These are phyloP conservation scores for Engraulis encrasicolus DNA, from an alignment of 2,113 vertebrate species.

Conservation along the genomic window DNA sequence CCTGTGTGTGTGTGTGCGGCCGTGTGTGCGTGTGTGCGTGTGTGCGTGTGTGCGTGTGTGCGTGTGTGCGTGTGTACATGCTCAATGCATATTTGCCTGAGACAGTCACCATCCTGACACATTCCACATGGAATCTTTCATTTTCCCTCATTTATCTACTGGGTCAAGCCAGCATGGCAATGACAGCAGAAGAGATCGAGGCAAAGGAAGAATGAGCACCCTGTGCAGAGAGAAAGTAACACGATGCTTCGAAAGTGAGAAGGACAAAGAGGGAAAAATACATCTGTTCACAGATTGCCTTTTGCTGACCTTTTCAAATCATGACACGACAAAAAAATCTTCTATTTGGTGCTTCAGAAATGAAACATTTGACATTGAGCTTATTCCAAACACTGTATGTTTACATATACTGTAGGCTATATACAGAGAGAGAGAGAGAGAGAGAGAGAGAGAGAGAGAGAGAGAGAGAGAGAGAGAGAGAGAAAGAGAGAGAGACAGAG, in stretches of 20 bases:
- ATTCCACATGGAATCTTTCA: constrained; percentile 39
- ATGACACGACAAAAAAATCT: too few relatives aligned
- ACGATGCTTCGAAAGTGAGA: neutral
- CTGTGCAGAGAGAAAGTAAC: neutral
- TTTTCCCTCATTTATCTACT: constrained; percentile 29
- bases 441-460: neutral
- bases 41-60: too few relatives aligned
- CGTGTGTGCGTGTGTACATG: neutral
- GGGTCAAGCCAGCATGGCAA: neutral
- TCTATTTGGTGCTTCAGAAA: too few relatives aligned
- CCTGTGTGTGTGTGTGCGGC: neutral
- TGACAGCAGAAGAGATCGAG: constrained; percentile 11
- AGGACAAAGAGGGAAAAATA: neutral
- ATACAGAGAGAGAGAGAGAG: neutral
- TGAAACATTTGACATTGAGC: too few relatives aligned
- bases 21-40: too few relatives aligned
- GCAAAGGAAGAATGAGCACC: neutral
- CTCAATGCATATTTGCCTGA: neutral
- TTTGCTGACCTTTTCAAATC: too few relatives aligned
- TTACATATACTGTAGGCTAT: too few relatives aligned
- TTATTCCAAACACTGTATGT: too few relatives aligned
- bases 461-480: neutral
- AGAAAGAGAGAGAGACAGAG: neutral
- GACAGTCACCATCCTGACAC: constrained; percentile 34
- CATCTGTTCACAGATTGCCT: neutral